These are phyloP conservation scores for Nicator chloris DNA, from an alignment of 2,113 vertebrate species.

Conservation along the genomic window DNA sequence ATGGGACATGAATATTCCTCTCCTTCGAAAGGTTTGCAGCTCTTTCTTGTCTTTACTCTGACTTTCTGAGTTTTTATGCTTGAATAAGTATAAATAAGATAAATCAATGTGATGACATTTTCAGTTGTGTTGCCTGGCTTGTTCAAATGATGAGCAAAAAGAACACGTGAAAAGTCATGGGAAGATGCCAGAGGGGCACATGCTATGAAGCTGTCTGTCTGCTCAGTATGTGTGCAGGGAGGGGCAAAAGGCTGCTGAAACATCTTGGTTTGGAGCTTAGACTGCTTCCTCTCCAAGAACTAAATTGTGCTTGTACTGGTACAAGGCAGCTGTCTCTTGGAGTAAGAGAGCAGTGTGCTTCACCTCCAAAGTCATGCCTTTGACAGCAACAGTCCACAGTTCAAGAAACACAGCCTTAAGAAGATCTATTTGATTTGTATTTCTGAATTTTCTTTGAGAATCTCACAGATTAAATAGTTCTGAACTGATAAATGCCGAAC, in stretches of 20 bases:
- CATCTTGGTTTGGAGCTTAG: not conserved
- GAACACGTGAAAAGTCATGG: not conserved
- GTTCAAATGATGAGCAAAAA: not conserved
- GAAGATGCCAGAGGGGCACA: not conserved
- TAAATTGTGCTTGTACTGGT: not conserved
- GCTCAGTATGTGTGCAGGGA: not conserved
- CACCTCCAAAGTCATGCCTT: not conserved
- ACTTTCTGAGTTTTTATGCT: not conserved
- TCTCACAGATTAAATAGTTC: not conserved
- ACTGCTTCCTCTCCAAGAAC: not conserved
- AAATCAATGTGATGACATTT: not conserved
- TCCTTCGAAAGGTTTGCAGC: not conserved
- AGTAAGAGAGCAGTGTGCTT: not conserved
- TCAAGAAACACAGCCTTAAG: not conserved
- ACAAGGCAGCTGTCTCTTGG: not conserved
- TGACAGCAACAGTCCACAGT: not conserved
- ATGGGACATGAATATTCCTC: not conserved
- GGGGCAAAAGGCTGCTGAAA: not conserved
- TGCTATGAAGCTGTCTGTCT: not conserved
- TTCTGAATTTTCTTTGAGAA: not conserved
- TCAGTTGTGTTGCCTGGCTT: not conserved
- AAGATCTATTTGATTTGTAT: not conserved
- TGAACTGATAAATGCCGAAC: not conserved
- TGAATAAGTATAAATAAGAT: not conserved
- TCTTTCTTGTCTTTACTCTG: not conserved